Evolutionary conservation across 2,888 invertebrate species (phyloP), one percentile per base, ranked within the genome.

Genomic region (Rosalia funebris): DNA sequence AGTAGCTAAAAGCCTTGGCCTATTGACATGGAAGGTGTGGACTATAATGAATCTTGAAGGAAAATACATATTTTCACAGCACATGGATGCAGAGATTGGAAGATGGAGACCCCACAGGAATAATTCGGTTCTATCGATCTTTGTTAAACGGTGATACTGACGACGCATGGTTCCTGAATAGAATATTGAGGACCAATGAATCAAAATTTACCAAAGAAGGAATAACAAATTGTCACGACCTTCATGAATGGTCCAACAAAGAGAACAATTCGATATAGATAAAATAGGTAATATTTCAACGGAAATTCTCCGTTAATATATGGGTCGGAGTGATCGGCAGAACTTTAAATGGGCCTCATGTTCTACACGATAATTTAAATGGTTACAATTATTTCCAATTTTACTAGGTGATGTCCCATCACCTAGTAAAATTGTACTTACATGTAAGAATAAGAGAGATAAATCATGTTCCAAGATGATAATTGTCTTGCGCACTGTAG

Each of bases 311-410:
- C 11, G 11, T 14, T 3, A 31, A 32, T 2, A 14, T 54, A 9
- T 34, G 12, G 19, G 12, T 1, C 32, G 7, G 16, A 36, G 19
- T 37, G 45, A 25, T 20, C 14, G 31, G 39, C 10, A 5, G 11
- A 20, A 41, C 32, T 31, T 5, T 31, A 5, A 17, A 5, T 7
- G 16, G 14, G 2, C n/a, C n/a, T n/a, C n/a, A n/a, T n/a, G n/a
- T n/a, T n/a, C n/a, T n/a, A 15, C 32, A 16, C 12, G 9, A 36
- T 36, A 14, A 14, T 20, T 45, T 34, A 14, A 36, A 44, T 34
- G 9, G 46, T 4, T 11, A 44, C 15, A 54, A 41, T 34, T 7
- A 36, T 37, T 17, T 19, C n/a, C n/a, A n/a, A n/a, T n/a, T n/a
- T n/a, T n/a, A n/a, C n/a, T n/a, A n/a, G n/a, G n/a, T n/a, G n/a